Evolutionary conservation across 2,113 vertebrate species (phyloP).

Genomic region (Pterocles orientalis): DNA sequence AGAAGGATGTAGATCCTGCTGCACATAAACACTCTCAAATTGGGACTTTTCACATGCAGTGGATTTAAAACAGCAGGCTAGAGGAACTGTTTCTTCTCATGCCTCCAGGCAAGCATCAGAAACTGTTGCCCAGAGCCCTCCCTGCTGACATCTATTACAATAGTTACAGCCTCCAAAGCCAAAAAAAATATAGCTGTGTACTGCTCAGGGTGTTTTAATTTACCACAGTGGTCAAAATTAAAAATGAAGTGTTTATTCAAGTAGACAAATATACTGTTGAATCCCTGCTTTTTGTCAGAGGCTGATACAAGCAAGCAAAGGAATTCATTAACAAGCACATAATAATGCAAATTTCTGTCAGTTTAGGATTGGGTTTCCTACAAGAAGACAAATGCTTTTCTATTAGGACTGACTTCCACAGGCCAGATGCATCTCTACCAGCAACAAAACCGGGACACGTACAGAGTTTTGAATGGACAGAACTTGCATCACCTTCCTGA

Average conservation of each 20-base stretch:
- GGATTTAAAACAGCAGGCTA: neutral
- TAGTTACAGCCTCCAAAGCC: neutral
- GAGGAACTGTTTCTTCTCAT: neutral
- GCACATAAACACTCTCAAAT: neutral
- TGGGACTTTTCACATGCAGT: neutral
- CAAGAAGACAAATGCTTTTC: neutral
- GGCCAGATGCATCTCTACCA: neutral
- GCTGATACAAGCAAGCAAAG: neutral
- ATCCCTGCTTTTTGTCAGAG: slow-evolving; percentile 21
- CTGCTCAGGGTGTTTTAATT: neutral
- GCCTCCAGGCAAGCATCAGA: neutral
- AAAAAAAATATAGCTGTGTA: neutral
- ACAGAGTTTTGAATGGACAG: neutral
- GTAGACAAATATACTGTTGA: neutral
- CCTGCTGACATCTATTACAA: neutral
- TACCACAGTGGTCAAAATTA: neutral
- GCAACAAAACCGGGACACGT: neutral
- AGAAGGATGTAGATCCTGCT: neutral
- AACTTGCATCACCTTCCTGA: neutral
- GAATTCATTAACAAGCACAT: slow-evolving; percentile 55
- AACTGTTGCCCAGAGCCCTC: neutral
- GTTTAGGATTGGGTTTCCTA: slow-evolving; percentile 8
- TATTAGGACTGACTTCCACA: neutral
- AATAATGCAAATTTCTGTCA: slow-evolving; percentile 46
- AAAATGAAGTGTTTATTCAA: slow-evolving; percentile 35